Evolutionary conservation across 2,113 vertebrate genomes (phyloP), one percentile per base, ranked within the genome.

Genomic region (Lamprologus lemairii): DNA sequence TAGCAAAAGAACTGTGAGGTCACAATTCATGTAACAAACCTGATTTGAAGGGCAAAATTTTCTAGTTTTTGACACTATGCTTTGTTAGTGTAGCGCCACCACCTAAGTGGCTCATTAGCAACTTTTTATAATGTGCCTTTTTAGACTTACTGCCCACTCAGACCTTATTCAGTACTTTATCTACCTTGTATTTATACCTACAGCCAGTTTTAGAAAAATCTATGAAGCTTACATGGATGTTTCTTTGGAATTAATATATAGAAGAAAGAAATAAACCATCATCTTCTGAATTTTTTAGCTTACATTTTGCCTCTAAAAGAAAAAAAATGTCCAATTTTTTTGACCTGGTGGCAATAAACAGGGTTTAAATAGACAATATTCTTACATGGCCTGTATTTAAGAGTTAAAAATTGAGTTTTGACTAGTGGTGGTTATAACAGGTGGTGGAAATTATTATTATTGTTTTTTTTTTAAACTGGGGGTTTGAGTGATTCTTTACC

Each of bases 391-490:
- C 60, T 37, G 19, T 21, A 37, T 65, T 65, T 13, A 21, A 37
- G 33, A 37, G 31, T 65, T 65, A 65, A 65, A 65, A 13, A 13
- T 12, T 2, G 7, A 65, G 10, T 37, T 65, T 35, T n/a, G 17
- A 65, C 17, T 65, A 10, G 60, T n/a, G 60, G 31, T 65, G 31
- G 31, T n/a, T 71, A 42, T 71, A 42, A 71, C 13, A 23, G 37
- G 60, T n/a, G 31, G 1, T 65, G 60, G 31, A n/a, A 54, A 33
- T 19, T 63, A 47, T 47, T 16, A 47, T 47, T 47, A 47, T 47
- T 47, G 1, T 0, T 5, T 2, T 12, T 19, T 21, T 12, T 60
- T 60, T 6, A 0, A 60, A 21, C 19, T 68, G 63, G 19, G 63
- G 35, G 3, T 68, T 68, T 68, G 2, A 68, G 35, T 9, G 19